Evolutionary conservation across 2,113 vertebrate genomes (phyloP), one percentile per base, ranked within the genome.

Genomic region (Casuarius casuarius): DNA sequence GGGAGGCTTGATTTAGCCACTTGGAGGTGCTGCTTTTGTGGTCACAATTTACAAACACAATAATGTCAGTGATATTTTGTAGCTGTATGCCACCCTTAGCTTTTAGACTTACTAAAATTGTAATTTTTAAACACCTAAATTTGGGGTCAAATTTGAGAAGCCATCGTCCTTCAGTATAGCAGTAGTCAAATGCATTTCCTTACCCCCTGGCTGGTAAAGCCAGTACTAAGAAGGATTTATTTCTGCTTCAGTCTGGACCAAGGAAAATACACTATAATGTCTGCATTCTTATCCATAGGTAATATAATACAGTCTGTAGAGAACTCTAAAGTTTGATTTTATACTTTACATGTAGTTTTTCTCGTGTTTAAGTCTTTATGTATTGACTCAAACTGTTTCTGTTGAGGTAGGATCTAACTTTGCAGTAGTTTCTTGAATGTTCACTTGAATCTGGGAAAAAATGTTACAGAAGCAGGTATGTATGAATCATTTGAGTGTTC

Each of bases 401-500:
- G 28, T 66, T 63, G 63, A 59, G 33, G 62, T 66, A 77, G 46
- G 62, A 56, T 74, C 46, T 63, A 42, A 85, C 38, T 91, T 84
- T 3, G 14, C 25, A 59, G 42, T 54, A 40, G 15, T 81, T 93
- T 75, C 80, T 95, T 95, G 54, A 62, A 44, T 44, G 82, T 84
- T 89, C 74, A 21, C 68, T 68, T 83, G 78, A 76, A 85, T 52
- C 67, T 94, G 90, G 67, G 71, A 92, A 89, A 90, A 94, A 48
- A 52, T 74, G 44, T 83, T 84, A 25, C 17, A 46, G 75, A 63
- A 78, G 73, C 83, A 94, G 66, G 51, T 48, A 1, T 2, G 6
- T 67, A 67, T 1, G 9, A 72, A 58, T 70, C 33, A 17, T 82
- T 38, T 3, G 10, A 54, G 58, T 46, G 54, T 38, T 96, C 94